Base-by-base conservation (phyloP, 2,888 invertebrate species). In the Oscheius myriophilus region DNA sequence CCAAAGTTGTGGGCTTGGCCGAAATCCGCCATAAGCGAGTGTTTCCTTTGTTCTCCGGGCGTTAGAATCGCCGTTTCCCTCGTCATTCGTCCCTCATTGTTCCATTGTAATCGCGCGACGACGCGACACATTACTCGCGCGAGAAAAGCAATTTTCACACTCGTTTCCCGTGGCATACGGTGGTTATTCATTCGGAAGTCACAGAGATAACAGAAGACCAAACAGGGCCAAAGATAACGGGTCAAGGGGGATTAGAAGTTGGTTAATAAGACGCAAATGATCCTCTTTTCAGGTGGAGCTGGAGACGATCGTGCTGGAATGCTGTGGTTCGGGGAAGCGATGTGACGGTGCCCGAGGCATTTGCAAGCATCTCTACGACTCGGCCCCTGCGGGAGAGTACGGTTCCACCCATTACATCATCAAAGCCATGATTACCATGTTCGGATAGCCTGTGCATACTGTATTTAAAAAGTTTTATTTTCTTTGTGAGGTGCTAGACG, bases 281-380 rank as follows among this genome's bases (percentile, higher is more conserved):
- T 11, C 16, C 12, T 21, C 18, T 70, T 86, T 88, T n/a, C 87
- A 93, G 93, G 91, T 92, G 88, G 91, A 92, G 82, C 91, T 92
- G 78, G 91, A 92, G 86, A 96, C 96, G 26, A 94, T 96, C 88
- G 95, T 95, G 4, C 93, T 94, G 0, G 89, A 95, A 16, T 96
- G 96, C 87, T 96, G 96, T 89, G 94, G 93, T 3, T 75, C 73
- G 1, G 72, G 75, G 2, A 69, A 71, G n/a, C 54, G 76, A 21
- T 96, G 96, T 87, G 93, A 93, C 64, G 96, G 96, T 63, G 94
- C 96, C 39, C 95, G 94, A 0, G 93, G 93, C 80, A 93, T 98
- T 75, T 97, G 97, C 88, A 93, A 94, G 88, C 95, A 96, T 88
- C 92, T 98, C 87, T 97, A 96, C 88, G 97, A 98, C 89, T 94